These are phyloP conservation scores for Macropis europaea DNA, from an alignment of 2,888 invertebrate genomes.

Conservation along the genomic window DNA sequence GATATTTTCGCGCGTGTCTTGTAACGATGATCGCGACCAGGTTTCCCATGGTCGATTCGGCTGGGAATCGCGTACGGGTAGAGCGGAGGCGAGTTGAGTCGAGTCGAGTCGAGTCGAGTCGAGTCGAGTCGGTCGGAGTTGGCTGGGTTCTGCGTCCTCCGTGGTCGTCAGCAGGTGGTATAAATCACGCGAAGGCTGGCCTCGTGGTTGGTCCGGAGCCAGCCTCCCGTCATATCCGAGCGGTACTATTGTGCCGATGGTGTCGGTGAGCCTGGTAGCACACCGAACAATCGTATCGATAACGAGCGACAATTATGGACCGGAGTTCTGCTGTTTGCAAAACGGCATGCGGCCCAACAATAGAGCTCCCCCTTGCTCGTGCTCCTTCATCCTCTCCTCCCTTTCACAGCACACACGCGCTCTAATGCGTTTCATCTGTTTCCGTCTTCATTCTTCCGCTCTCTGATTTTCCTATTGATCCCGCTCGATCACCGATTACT, in stretches of 20 bases:
- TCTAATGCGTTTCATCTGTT: not conserved
- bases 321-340: constrained; percentile 60
- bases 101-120: not conserved
- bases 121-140: not conserved
- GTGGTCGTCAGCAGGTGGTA: constrained; percentile 53
- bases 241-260: constrained; percentile 57
- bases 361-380: constrained; percentile 21
- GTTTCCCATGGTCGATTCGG: constrained; percentile 7
- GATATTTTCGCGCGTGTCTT: not conserved
- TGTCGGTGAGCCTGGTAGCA: constrained; percentile 41
- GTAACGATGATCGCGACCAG: not conserved
- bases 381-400: constrained; percentile 26
- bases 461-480: constrained; percentile 9
- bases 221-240: constrained; percentile 62
- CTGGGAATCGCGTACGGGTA: constrained; percentile 17
- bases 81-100: no score
- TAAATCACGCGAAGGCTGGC: constrained; percentile 60
- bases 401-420: not conserved
- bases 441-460: not conserved
- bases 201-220: constrained; percentile 11
- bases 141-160: not conserved
- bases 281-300: constrained; percentile 70
- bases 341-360: constrained; percentile 63
- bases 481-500: not conserved
- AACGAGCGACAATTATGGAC: constrained; percentile 74